Evolutionary conservation across 2,797 vertebrate species (phyloP), one percentile per base, ranked within the genome.

Genomic region (Brachymystax lenok): DNA sequence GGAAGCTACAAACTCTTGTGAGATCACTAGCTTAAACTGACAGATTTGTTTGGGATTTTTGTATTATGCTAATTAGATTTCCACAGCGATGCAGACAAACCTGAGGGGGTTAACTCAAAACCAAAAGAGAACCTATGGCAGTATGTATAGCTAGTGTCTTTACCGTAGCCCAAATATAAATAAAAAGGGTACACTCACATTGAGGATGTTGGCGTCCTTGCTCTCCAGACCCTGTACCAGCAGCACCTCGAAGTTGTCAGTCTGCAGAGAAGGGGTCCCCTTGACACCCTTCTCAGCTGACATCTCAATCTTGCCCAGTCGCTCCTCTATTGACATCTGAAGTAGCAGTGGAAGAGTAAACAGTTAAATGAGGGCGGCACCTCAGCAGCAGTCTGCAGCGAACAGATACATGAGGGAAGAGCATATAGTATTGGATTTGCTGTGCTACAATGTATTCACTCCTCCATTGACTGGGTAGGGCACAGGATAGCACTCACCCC

Each of bases 181-280:
- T 0, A 12, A 21, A 12, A 33, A 24, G n/a, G 0, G n/a, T 28
- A 12, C 16, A 92, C 97, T 95, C 92, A 98, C 98, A 74, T 98
- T 98, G 80, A 99, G 87, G 86, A 99, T 97, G 82, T 83, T 91
- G 4, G 88, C 13, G 3, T 99, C 98, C 0, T 93, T 96, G 90
- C 98, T 99, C 93, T 99, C 98, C 90, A 99, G 92, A 27, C 97
- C 98, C 80, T 99, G 98, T 14, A 97, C 94, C 71, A 99, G 90
- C 81, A 99, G 94, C 71, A 99, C 95, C 0, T 96, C 95, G 24
- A 95, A 98, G 84, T 95, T 96, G 81, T 98, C 97, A 0, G 95
- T 97, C 88, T 97, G 96, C 52, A 95, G 83, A 3, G 96, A 96
- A 75, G 95, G 87, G 0, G 85, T 85, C 3, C 88, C 94, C 71